A percentile compares a stretch with the other conserved stretches of the same genome.
These are phyloP conservation scores for Muntiacus muntjak DNA, from an alignment of 2,113 vertebrate genomes.

Conservation along the genomic window DNA sequence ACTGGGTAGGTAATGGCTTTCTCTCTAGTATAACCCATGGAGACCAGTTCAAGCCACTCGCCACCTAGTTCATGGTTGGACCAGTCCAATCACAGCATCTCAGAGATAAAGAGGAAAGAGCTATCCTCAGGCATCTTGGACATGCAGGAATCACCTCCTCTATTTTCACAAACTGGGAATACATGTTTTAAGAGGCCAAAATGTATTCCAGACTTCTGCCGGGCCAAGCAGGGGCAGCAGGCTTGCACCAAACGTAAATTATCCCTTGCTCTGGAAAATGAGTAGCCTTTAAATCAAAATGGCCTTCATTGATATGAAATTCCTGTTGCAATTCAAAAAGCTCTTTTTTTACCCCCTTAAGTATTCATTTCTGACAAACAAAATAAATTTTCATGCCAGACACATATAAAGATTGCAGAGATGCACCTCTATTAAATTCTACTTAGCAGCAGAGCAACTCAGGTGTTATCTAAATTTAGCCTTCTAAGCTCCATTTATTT, in stretches of 20 bases:
- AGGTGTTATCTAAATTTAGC: conserved; percentile 71
- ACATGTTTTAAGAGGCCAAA: background rate
- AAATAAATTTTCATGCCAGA: conserved; percentile 65
- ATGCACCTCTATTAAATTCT: conserved; percentile 68
- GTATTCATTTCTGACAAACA: conserved; percentile 67
- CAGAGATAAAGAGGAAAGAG: background rate
- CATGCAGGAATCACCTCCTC: background rate
- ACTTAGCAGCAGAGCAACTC: conserved; percentile 56
- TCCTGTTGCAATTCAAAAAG: conserved; percentile 40
- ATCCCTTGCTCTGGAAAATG: background rate
- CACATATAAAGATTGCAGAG: conserved; percentile 51
- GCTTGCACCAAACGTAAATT: background rate
- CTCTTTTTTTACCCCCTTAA: background rate
- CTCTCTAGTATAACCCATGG: background rate
- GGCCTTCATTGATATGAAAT: conserved; percentile 19
- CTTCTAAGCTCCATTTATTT: conserved; percentile 43
- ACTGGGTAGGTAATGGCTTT: background rate
- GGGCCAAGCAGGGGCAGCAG: background rate
- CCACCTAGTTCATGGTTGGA: background rate
- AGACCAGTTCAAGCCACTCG: background rate
- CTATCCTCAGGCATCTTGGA: background rate
- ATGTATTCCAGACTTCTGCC: background rate
- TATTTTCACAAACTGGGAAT: background rate
- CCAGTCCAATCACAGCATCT: background rate
- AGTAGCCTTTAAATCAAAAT: conserved; percentile 30